Evolutionary conservation across 2,797 vertebrate genomes (phyloP), one percentile per base, ranked within the genome.

Genomic region (Pogonophryne albipinna): DNA sequence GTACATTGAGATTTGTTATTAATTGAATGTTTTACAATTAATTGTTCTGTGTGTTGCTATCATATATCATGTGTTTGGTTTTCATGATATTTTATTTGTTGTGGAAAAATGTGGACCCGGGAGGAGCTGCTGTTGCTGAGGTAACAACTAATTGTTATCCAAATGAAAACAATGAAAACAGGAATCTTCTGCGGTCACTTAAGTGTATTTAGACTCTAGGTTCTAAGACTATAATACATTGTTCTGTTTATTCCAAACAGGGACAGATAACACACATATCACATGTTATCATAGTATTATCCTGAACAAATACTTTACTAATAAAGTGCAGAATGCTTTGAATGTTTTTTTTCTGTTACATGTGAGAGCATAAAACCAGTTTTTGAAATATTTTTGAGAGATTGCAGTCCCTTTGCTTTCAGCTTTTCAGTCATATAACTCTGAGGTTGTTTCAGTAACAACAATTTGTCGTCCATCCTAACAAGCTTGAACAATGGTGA

Each of bases 361-460:
- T 27, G 27, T 27, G 27, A 27, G 27, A 27, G 59, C 4, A 13
- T 65, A 44, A 61, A 72, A 45, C 47, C 17, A 1, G 6, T 65
- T 75, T 69, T 51, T 75, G 51, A 44, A 60, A 34, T 23, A 10
- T 42, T 62, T 47, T 51, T 58, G 13, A 44, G 49, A 55, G 15
- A 46, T 65, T 80, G 65, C 53, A 17, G 66, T 15, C 31, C 50
- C 7, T 63, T 50, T 82, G 56, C 60, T 73, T 79, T 79, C 52
- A 61, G 68, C 58, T 50, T 13, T 65, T 72, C 34, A 38, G 66
- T 49, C 72, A 52, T n/a, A 38, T 42, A 63, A 50, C 56, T 74
- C 51, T 0, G 27, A 4, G 53, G 81, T 69, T 61, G 73, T 76
- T 87, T 87, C 57, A 53, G 66, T 50, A 71, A 67, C 51, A 76